Evolutionary conservation across 2,888 invertebrate genomes (phyloP), one percentile per base, ranked within the genome.

Genomic region (Mesorhabditis belari): DNA sequence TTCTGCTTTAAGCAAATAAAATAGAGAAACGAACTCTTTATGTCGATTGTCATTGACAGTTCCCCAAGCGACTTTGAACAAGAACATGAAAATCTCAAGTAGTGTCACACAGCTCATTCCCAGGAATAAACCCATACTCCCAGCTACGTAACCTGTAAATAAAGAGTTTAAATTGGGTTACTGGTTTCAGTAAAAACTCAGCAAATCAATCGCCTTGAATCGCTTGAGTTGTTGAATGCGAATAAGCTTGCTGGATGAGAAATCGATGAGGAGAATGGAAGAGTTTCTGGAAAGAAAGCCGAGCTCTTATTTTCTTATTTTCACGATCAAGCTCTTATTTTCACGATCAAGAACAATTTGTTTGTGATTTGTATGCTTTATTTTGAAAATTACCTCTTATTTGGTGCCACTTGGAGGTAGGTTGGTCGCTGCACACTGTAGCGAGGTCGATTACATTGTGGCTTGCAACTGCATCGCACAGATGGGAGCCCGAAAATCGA

Each of bases 41-140:
- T 35, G 44, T 17, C 44, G 44, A 35, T 57, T 57, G 29, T 65
- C 63, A 54, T 73, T 74, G 21, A 73, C 56, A 4, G 68, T 63
- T 23, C 74, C 74, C 65, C 69, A 72, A 28, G 73, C 65, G 0
- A 71, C 66, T 60, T 74, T 74, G 60, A 75, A 69, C 5, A 73
- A 56, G 35, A 69, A 74, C 49, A 74, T 66, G 28, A 74, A 71
- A 0, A 74, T 69, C 62, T 74, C 74, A 2, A 74, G 56, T 3
- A 74, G 58, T 3, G 74, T 74, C 4, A 74, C 61, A 51, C 73
- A 71, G 52, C 73, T 71, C 74, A 74, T 74, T 50, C 74, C 74
- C 24, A 74, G 67, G 58, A 74, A 74, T 19, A 74, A 59, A 9
- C 73, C 74, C 73, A 74, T 71, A 17, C 67, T 66, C 55, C 73